Percentiles rank a stretch among this genome's conserved stretches.
These are phyloP conservation scores for Trichosurus vulpecula DNA, from an alignment of 2,797 vertebrate species.

Conservation along the genomic window DNA sequence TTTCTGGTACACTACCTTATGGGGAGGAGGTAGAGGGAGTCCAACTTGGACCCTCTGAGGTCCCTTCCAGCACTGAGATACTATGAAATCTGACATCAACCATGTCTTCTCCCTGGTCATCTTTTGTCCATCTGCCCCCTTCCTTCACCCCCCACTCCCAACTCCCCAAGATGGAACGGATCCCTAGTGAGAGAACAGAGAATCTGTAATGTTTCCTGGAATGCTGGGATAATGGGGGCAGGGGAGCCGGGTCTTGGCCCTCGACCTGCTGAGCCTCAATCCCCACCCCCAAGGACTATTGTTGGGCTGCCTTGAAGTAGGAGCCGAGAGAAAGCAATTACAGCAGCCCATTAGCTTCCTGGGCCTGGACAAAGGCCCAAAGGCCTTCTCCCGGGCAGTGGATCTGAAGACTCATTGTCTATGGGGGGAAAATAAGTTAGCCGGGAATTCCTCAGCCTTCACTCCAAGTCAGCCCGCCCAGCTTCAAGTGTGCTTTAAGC, in stretches of 20 bases:
- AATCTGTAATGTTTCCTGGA: constrained; percentile 81
- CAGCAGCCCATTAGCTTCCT: constrained; percentile 76
- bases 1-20: background rate
- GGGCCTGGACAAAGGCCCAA: constrained; percentile 60
- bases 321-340: constrained; percentile 80
- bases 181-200: constrained; percentile 81
- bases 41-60: background rate
- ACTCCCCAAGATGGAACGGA: constrained; percentile 69
- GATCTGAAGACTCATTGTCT: constrained; percentile 69
- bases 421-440: constrained; percentile 68
- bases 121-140: constrained; percentile 69
- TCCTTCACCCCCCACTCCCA: constrained; percentile 62
- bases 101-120: constrained; percentile 68
- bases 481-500: constrained; percentile 61
- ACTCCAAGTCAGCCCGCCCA: constrained; percentile 27
- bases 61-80: constrained; percentile 51
- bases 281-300: constrained; percentile 69
- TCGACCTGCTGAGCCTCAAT: constrained; percentile 66
- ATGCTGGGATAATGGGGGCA: constrained; percentile 75
- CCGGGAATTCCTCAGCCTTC: constrained; percentile 57
- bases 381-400: constrained; percentile 59
- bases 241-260: constrained; percentile 74
- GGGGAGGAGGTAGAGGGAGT: background rate
- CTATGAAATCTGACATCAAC: constrained; percentile 61
- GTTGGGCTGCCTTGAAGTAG: constrained; percentile 76